Evolutionary conservation across 2,888 invertebrate genomes (phyloP), one percentile per base, ranked within the genome.

Genomic region (Lepas anatifera): DNA sequence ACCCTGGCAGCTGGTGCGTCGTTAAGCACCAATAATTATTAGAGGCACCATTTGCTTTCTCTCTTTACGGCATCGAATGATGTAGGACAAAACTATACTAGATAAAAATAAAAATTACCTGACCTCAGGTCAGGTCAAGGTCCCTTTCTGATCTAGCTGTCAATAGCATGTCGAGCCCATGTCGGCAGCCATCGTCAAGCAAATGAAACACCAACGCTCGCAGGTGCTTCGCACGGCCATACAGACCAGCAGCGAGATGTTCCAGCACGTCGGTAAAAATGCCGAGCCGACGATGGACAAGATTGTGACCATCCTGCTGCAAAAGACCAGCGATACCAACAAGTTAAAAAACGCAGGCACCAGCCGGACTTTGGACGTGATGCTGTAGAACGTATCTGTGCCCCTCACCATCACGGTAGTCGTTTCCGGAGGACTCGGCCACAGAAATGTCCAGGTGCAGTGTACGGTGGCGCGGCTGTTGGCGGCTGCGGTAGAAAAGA

Each of bases 301-400:
- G 77, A 84, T 94, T 68, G 88, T 89, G 0, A 86, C 85, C 32
- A 88, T 90, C 16, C 81, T 97, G 71, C 83, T 97, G 41, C 89
- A 90, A 75, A 88, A 95, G 72, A 90, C 92, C 68, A 94, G 95
- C 0, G 97, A 98, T 77, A 95, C 94, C 11, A 96, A 95, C 81
- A 88, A 89, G 75, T 96, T 98, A 79, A 85, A 98, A 68, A 85
- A 95, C 32, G 90, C 90, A 46, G 97, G 97, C 80, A 92, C 95
- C 4, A 88, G 89, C 71, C 84, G 85, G 16, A 91, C 95, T 1
- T 80, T 98, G 58, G 89, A 88, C 76, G 84, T 86, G 22, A 88
- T 98, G 86, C 87, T 92, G 71, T 87, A 90, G 71, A 85, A 88
- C 72, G 84, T 92, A 27, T 66, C 66, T 1, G 37, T 66, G 66